Conservation (phyloP, 1,140 invertebrate genomes). For the Brachionus calyciflorus region DNA sequence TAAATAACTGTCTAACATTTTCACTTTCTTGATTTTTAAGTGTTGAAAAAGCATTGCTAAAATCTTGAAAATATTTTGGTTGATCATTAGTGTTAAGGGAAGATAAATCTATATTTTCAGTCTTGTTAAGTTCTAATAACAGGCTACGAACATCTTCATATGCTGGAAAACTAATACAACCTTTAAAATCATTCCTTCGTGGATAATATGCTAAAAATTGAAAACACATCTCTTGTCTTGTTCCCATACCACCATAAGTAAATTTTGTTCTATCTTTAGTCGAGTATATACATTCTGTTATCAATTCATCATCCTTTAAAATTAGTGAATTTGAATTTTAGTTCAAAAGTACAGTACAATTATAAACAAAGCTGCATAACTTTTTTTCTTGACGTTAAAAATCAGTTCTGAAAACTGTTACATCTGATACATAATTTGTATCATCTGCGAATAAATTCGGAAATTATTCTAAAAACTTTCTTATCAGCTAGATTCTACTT, state of each 20-base stretch:
- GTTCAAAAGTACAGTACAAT: too few species aligned
- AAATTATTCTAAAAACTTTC: too few species aligned
- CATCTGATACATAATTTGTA: too few species aligned
- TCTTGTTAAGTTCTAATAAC: not conserved
- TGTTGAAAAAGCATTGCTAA: not conserved
- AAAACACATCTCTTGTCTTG: conserved; percentile 44
- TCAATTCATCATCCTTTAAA: conserved; percentile 31
- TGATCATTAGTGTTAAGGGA: not conserved
- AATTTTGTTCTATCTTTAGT: not conserved
- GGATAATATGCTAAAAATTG: conserved; percentile 40
- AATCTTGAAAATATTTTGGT: too few species aligned
- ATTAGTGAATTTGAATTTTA: too few species aligned
- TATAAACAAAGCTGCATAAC: too few species aligned
- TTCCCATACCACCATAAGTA: conserved; percentile 21
- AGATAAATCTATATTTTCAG: not conserved
- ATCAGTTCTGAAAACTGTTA: too few species aligned
- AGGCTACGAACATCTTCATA: not conserved
- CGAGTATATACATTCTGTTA: conserved; percentile 26
- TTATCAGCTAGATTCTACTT: too few species aligned
- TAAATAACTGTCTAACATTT: not conserved
- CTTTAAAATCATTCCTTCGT: not conserved
- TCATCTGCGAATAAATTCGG: too few species aligned
- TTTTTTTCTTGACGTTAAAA: too few species aligned
- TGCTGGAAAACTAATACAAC: not conserved
- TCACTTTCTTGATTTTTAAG: not conserved